A percentile compares a stretch with the other conserved stretches of the same genome.
Evolutionary conservation across 2,113 vertebrate species (phyloP).

Genomic region (Azemiops feae): DNA sequence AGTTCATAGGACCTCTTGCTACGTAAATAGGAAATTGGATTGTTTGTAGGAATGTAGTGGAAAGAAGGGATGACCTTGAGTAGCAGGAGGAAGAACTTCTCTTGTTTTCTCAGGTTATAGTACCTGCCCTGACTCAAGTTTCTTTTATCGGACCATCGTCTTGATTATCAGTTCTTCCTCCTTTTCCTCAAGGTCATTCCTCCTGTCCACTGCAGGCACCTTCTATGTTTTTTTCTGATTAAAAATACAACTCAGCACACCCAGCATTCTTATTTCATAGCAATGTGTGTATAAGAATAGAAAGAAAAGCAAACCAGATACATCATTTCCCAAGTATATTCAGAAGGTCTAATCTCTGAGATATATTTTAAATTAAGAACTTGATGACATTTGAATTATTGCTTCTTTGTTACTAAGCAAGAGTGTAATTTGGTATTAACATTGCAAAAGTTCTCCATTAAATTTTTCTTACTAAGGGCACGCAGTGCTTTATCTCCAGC

Average conservation of each 20-base stretch:
- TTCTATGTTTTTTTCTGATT: neutral
- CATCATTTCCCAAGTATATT: neutral
- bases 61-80: neutral
- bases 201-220: neutral
- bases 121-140: neutral
- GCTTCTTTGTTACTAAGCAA: neutral
- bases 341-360: neutral
- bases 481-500: neutral
- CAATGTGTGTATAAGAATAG: neutral
- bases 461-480: conserved; percentile 21
- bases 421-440: neutral
- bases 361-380: neutral
- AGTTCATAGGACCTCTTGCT: neutral
- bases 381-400: neutral
- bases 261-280: too few species aligned
- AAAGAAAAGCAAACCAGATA: neutral
- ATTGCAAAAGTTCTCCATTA: neutral
- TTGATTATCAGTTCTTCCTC: neutral
- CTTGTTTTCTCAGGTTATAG: neutral
- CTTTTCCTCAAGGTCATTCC: neutral
- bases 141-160: neutral
- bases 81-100: neutral
- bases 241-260: neutral
- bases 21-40: neutral
- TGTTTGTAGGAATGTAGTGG: neutral